These are phyloP conservation scores for Nipponia nippon DNA, from an alignment of 2,113 vertebrate species.

Conservation along the genomic window DNA sequence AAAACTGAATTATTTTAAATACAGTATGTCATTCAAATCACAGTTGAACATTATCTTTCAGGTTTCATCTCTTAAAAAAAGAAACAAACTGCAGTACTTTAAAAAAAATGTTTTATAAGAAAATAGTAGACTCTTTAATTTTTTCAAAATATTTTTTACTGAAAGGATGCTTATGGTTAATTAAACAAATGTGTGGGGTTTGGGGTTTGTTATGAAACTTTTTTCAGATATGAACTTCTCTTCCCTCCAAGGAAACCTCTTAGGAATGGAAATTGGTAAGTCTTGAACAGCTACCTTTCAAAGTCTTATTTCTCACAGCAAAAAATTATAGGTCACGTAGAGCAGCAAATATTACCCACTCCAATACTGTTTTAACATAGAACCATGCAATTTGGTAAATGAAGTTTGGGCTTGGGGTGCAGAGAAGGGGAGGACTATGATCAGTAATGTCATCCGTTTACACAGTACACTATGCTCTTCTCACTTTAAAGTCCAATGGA, in stretches of 20 bases:
- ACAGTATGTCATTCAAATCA: rapidly evolving
- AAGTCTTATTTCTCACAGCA: background rate
- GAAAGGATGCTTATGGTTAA: background rate
- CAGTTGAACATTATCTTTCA: background rate
- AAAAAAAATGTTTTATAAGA: background rate
- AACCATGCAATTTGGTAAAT: background rate
- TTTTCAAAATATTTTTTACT: background rate
- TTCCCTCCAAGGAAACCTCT: background rate
- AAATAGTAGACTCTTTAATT: background rate
- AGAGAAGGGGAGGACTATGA: background rate
- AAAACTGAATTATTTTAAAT: background rate
- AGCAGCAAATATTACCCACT: background rate
- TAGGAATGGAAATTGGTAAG: background rate
- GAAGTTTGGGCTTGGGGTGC: background rate
- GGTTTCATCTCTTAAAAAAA: background rate
- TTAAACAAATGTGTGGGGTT: background rate
- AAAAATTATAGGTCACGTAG: background rate
- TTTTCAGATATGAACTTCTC: background rate
- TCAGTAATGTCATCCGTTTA: background rate
- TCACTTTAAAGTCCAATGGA: background rate
- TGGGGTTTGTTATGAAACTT: background rate
- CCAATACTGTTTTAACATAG: background rate
- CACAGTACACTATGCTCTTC: background rate
- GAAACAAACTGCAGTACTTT: background rate
- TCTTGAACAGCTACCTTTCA: background rate